Conservation (phyloP, 2,888 invertebrate species). For the Xanthia togata region DNA sequence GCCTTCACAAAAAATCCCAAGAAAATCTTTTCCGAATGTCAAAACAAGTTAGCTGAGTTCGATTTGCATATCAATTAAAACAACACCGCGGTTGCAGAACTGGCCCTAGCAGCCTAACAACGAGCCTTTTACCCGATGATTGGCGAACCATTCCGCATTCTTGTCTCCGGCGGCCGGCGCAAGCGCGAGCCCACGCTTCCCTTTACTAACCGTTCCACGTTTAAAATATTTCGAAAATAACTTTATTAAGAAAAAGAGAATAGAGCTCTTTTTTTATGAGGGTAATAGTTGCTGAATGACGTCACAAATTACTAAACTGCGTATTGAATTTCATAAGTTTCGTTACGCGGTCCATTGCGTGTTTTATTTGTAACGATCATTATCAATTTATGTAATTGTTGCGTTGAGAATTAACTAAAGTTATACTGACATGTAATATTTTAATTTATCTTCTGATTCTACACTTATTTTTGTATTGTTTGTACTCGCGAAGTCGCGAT, state of each 20-base stretch:
- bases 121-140: slow-evolving; percentile 77
- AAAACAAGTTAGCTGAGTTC: slow-evolving; percentile 55
- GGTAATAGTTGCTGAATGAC: slow-evolving; percentile 33
- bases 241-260: slow-evolving; percentile 21
- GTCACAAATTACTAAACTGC: slow-evolving; percentile 31
- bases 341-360: slow-evolving; percentile 57
- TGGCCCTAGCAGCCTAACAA: slow-evolving; percentile 68
- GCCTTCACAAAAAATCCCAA: not conserved
- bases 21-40: slow-evolving; percentile 35
- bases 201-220: slow-evolving; percentile 51
- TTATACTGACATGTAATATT: slow-evolving; percentile 45
- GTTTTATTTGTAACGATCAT: slow-evolving; percentile 62
- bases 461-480: slow-evolving; percentile 21
- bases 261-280: not conserved
- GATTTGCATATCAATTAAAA: slow-evolving; percentile 68
- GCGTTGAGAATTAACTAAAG: slow-evolving; percentile 49
- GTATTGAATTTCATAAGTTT: slow-evolving; percentile 53
- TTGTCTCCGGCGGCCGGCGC: slow-evolving; percentile 59
- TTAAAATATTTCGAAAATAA: slow-evolving; percentile 45
- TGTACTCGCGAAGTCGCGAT: slow-evolving; percentile 23
- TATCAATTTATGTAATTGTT: slow-evolving; percentile 66
- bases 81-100: slow-evolving; percentile 60
- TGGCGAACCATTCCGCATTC: slow-evolving; percentile 84
- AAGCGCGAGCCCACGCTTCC: slow-evolving; percentile 64
- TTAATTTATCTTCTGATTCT: slow-evolving; percentile 28